These are phyloP conservation scores for Yponomeuta malinellus DNA, from an alignment of 2,888 invertebrate species.

Conservation along the genomic window DNA sequence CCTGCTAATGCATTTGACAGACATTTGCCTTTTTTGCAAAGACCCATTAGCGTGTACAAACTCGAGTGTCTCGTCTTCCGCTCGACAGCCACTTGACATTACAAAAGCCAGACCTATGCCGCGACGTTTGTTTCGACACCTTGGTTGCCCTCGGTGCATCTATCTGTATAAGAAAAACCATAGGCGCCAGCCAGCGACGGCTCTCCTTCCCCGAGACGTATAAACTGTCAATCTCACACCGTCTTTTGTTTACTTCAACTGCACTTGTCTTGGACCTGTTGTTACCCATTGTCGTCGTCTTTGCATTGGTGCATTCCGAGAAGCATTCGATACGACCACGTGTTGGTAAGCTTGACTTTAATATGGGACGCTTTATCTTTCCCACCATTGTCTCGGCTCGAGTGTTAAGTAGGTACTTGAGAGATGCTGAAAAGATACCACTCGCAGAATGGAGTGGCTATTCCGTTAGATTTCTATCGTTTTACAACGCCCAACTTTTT, in stretches of 20 bases:
- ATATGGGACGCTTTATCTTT: conserved; percentile 31
- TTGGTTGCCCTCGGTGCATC: conserved; percentile 28
- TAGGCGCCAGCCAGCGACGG: conserved; percentile 49
- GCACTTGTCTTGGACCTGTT: conserved; percentile 57
- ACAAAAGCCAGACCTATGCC: conserved; percentile 65
- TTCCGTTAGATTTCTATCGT: conserved; percentile 1
- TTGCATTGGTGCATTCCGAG: conserved; percentile 35
- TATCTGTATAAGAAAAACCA: conserved; percentile 53
- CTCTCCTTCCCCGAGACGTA: conserved; percentile 36
- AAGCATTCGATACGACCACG: conserved; percentile 51
- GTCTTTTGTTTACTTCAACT: conserved; percentile 43
- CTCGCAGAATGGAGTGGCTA: conserved; percentile 2
- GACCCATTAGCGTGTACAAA: conserved; percentile 6
- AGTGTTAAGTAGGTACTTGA: conserved; percentile 31
- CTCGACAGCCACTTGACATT: conserved; percentile 40
- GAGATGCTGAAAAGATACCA: conserved; percentile 30
- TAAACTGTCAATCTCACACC: conserved; percentile 43
- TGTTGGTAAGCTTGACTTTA: conserved; percentile 32
- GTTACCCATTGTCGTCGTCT: conserved; percentile 36
- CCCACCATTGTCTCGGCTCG: conserved; percentile 33
- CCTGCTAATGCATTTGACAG: conserved; percentile 6
- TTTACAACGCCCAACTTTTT: background rate
- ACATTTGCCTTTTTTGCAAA: background rate
- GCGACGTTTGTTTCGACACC: conserved; percentile 68
- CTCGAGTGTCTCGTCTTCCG: conserved; percentile 34